Base-by-base conservation (phyloP, 2,797 vertebrate species). In the Trematomus bernacchii region DNA sequence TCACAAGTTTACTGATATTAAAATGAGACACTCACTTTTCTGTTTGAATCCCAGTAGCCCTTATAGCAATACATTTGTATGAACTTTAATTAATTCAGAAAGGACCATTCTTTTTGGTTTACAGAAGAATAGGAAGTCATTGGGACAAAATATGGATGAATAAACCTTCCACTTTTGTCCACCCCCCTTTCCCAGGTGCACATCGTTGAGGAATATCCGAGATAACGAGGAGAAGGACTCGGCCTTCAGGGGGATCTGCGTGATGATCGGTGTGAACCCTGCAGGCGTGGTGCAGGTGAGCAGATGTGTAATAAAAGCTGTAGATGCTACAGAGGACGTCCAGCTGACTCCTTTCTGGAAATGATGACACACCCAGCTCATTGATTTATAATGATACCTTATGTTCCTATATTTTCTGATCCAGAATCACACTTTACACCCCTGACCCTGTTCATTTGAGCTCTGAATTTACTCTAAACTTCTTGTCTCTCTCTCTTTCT, bases 141-240 rank as follows among this genome's bases (percentile, higher is more conserved):
- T 23, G 2, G 21, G 21, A 23, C 21, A 23, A 23, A 2, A 23
- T 23, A 23, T 23, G 21, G 21, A 30, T 33, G 4, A 58, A 23
- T 44, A 63, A 37, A 16, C 5, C 7, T 14, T 33, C 3, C 6
- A 0, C 11, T n/a, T 54, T 16, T 14, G 3, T 30, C 44, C 8
- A 2, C 23, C 2, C 19, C 48, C 73, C 12, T 71, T 6, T 66
- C 9, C 14, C 72, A 99, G 97, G 97, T 98, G 97, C 90, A 97
- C 97, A 0, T 98, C 97, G 0, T 87, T 98, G 66, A 94, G 97
- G 75, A 99, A 99, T 86, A 99, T 99, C 85, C 91, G 97, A 44
- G 97, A 99, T 87, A 99, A 99, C 0, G 97, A 99, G 69, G 97
- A 99, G 91, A 99, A 99, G 79, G 97, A 99, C 75, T 99, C 97